Evolutionary conservation across 2,888 invertebrate species (phyloP), one percentile per base, ranked within the genome.

Genomic region (Vesta saturnalis): DNA sequence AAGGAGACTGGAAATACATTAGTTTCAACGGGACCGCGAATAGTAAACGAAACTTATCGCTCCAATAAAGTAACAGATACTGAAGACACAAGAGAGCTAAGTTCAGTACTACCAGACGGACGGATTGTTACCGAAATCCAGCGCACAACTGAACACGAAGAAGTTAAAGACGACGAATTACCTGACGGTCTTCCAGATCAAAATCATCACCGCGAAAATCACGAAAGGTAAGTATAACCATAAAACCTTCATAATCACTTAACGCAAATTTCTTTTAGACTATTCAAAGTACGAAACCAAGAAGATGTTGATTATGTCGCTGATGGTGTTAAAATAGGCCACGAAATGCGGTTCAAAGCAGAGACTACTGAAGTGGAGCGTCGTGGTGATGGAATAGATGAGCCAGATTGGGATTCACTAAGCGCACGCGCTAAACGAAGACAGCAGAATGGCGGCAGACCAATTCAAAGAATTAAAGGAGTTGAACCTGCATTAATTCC

Each of bases 41-140:
- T 94, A 70, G 87, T 95, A 61, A 90, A 91, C 79, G 94, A 94
- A 78, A 91, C 92, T 35, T 87, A 89, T 72, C 91, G 91, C 73
- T 91, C 90, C 75, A 91, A 90, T 76, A 94, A 94, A 82, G 92
- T 93, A 60, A 90, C 93, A 80, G 94, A 95, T 83, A 94, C 94
- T 72, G 95, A 95, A 86, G 94, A 94, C 79, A 92, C 91, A 71
- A 87, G 89, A 76, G 92, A 94, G 83, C 86, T 91, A 71, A 92
- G 92, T 79, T 91, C 93, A 55, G 87, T 93, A 56, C 90, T 91
- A 74, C 89, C 92, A 35, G 94, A 95, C 86, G 96, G 96, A 30
- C 91, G 92, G 72, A 89, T 96, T 78, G 90, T 95, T 74, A 95
- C 95, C 6, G 95, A 96, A 86, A 93, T 91, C 72, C 90, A 91